Percentiles rank a stretch among this genome's conserved stretches.
These are phyloP conservation scores for Schizotus pectinicornis DNA, from an alignment of 2,888 invertebrate species.

Conservation along the genomic window DNA sequence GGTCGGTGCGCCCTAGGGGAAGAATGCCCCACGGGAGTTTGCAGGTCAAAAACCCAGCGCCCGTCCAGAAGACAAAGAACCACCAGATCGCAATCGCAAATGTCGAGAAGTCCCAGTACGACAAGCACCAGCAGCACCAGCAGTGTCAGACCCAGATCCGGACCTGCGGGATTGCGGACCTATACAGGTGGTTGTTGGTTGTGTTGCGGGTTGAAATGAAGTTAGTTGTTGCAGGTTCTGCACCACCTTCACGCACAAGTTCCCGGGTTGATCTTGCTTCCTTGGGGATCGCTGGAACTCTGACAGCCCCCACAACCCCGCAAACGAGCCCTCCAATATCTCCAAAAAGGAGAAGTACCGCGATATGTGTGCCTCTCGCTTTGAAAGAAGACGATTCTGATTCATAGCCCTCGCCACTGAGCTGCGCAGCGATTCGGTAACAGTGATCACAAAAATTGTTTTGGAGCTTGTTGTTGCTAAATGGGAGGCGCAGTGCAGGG, in stretches of 20 bases:
- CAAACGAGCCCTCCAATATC: conserved; percentile 77
- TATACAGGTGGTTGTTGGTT: conserved; percentile 39
- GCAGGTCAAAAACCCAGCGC: conserved; percentile 54
- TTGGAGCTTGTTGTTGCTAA: background rate
- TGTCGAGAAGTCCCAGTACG: conserved; percentile 53
- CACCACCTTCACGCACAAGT: conserved; percentile 75
- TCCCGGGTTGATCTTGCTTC: conserved; percentile 73
- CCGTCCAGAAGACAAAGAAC: conserved; percentile 31
- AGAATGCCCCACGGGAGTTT: conserved; percentile 83
- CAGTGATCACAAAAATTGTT: background rate
- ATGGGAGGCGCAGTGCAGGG: conserved; percentile 4
- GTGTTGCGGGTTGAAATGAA: background rate
- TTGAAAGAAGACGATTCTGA: conserved; percentile 50
- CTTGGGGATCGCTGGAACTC: conserved; percentile 67
- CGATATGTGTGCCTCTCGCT: conserved; percentile 46
- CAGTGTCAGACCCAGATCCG: conserved; percentile 71
- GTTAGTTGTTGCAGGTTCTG: conserved; percentile 62
- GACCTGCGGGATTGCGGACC: conserved; percentile 72
- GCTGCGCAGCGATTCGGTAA: background rate
- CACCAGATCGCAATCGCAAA: conserved; percentile 49
- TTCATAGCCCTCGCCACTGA: conserved; percentile 39
- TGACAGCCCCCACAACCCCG: conserved; percentile 78
- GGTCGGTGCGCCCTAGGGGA: conserved; percentile 84
- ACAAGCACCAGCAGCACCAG: conserved; percentile 45
- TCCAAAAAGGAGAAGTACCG: conserved; percentile 62